Conservation (phyloP, 2,888 invertebrate species). For the Andrena flavipes region DNA sequence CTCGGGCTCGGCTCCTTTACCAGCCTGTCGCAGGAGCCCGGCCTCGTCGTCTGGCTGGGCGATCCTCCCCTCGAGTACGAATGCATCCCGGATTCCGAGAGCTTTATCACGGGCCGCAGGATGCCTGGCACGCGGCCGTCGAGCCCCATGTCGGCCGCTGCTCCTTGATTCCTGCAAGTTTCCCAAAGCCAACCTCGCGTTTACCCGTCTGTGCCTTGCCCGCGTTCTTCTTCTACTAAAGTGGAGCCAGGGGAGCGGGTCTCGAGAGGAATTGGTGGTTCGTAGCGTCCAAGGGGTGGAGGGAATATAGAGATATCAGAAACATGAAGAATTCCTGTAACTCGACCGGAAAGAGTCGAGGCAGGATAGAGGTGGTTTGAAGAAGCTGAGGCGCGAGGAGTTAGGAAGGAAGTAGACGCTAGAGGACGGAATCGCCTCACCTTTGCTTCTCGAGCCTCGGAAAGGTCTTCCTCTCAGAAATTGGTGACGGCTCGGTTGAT, state of each 20-base stretch:
- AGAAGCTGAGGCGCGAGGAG: not conserved
- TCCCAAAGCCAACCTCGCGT: not conserved
- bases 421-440: slow-evolving; percentile 61
- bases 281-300: no score
- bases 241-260: not conserved
- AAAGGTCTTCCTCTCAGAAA: slow-evolving; percentile 85
- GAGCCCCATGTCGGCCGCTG: slow-evolving; percentile 78
- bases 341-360: no score
- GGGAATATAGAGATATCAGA: no score
- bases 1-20: slow-evolving; percentile 71
- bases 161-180: slow-evolving; percentile 78
- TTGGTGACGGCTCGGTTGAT: slow-evolving; percentile 86
- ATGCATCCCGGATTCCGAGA: slow-evolving; percentile 79
- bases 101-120: slow-evolving; percentile 77
- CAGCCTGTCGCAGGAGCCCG: slow-evolving; percentile 75
- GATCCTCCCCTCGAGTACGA: slow-evolving; percentile 80
- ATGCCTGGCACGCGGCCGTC: slow-evolving; percentile 77
- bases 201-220: not conserved
- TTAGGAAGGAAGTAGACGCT: not conserved
- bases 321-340: no score
- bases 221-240: not conserved
- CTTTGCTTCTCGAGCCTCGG: slow-evolving; percentile 83
- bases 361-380: no score
- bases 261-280: no score
- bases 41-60: slow-evolving; percentile 77